Percentiles rank a stretch among this genome's conserved stretches.
Conservation (phyloP, 1,140 invertebrate species). For the Euura lappo region DNA sequence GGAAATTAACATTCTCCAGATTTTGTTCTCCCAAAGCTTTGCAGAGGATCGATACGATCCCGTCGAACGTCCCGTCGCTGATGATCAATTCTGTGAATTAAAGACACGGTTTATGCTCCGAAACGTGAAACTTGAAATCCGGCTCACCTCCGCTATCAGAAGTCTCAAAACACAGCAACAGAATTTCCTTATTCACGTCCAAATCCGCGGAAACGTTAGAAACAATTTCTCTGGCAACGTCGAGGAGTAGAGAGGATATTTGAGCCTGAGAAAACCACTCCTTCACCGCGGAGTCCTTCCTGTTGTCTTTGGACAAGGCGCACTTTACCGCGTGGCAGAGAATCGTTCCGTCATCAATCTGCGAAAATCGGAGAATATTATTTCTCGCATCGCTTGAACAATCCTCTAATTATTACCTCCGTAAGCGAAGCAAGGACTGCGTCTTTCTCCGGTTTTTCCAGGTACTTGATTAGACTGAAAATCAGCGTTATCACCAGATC, state of each 20-base stretch:
- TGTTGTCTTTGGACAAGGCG: constrained; percentile 51
- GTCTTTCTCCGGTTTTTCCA: constrained; percentile 56
- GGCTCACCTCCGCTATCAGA: constrained; percentile 37
- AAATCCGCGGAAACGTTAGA: constrained; percentile 23
- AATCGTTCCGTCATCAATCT: constrained; percentile 37
- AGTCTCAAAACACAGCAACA: constrained; percentile 40
- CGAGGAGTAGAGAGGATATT: constrained; percentile 29
- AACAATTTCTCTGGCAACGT: constrained; percentile 29
- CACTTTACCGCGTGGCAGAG: constrained; percentile 39
- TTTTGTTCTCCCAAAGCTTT: constrained; percentile 26
- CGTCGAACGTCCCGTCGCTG: constrained; percentile 55
- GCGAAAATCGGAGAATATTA: constrained; percentile 24
- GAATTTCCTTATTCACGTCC: constrained; percentile 35
- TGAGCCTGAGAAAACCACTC: constrained; percentile 54
- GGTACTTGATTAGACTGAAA: constrained; percentile 64
- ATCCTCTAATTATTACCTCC: constrained; percentile 44
- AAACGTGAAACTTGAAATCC: not conserved
- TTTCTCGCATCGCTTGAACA: no score
- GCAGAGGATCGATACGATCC: constrained; percentile 57
- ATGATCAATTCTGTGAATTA: constrained; percentile 57
- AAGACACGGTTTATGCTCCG: not conserved
- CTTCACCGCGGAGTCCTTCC: constrained; percentile 56
- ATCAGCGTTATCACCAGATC: constrained; percentile 64
- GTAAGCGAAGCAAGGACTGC: constrained; percentile 60
- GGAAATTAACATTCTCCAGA: constrained; percentile 24